phyloP scores from a whole-genome alignment of 2,888 invertebrate species.

The Keiferia lycopersicella region DNA sequence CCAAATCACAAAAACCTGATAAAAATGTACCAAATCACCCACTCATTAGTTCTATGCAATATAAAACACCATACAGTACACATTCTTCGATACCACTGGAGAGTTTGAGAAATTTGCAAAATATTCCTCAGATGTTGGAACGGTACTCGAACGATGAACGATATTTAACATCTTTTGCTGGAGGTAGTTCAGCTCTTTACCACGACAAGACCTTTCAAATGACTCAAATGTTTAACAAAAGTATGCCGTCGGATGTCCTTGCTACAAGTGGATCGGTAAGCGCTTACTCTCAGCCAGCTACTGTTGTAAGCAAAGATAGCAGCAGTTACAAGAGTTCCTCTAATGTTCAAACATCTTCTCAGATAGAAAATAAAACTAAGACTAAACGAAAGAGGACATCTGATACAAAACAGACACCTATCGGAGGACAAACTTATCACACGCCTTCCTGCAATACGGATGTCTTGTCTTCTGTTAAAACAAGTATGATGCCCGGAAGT shows the following conservation, averaged over 20 bases:
- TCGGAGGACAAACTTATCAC: slow-evolving; percentile 74
- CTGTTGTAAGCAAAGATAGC: slow-evolving; percentile 62
- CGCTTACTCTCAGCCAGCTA: slow-evolving; percentile 64
- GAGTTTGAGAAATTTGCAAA: slow-evolving; percentile 78
- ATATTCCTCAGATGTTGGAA: slow-evolving; percentile 83
- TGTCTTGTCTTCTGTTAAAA: slow-evolving; percentile 64
- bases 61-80: slow-evolving; percentile 66
- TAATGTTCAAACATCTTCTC: slow-evolving; percentile 41
- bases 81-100: slow-evolving; percentile 74
- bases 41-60: slow-evolving; percentile 62
- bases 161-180: slow-evolving; percentile 75
- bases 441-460: slow-evolving; percentile 79
- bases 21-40: slow-evolving; percentile 66
- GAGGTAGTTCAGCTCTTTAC: slow-evolving; percentile 69
- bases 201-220: slow-evolving; percentile 83
- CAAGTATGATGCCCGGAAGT: slow-evolving; percentile 88
- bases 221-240: slow-evolving; percentile 82
- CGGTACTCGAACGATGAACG: slow-evolving; percentile 80
- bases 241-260: slow-evolving; percentile 63
- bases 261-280: slow-evolving; percentile 56
- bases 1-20: slow-evolving; percentile 65
- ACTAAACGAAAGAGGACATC: slow-evolving; percentile 64
- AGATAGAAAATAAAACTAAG: slow-evolving; percentile 59
- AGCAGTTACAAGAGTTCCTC: slow-evolving; percentile 57
- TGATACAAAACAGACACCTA: slow-evolving; percentile 54